Evolutionary conservation across 2,797 vertebrate species (phyloP), one percentile per base, ranked within the genome.

Genomic region (Calcarius lapponicus): DNA sequence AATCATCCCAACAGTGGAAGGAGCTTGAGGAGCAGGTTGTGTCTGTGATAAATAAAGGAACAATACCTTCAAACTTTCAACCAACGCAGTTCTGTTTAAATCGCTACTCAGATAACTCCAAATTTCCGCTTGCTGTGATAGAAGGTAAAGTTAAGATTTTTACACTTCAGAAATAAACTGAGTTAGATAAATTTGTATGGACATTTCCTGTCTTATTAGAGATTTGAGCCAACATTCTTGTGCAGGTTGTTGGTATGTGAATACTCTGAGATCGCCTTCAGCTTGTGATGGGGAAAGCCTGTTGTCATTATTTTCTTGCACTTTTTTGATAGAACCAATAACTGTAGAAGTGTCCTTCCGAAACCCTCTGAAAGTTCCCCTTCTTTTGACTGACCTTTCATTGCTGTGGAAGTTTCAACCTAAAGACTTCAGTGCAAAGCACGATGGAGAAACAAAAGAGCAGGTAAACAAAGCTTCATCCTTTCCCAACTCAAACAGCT

Each of bases 341-440:
- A 98, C 98, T 58, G 98, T 99, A 76, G 99, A 99, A 98, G 98
- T 99, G 94, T 98, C 98, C 16, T 99, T 99, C 96, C 98, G 98
- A 97, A 99, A 99, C 93, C 99, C 99, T 69, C 96, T 99, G 86
- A 99, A 99, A 96, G 98, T 99, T 97, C 98, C 99, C 10, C 97
- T 99, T 90, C 96, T 98, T 91, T 97, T 99, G 94, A 98, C 98
- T 29, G 98, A 98, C 80, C 97, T 99, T 65, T 99, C 98, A 3
- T 97, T 99, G 61, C 98, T 99, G 40, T 99, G 99, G 99, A 99
- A 98, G 92, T 99, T 99, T 96, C 98, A 98, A 11, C 96, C 97
- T 29, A 98, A 98, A 79, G 98, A 97, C 93, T 97, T 96, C 28
- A 96, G 56, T 96, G 80, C 82, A 86, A 97, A 97, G 38, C 96